Base-by-base conservation (phyloP, 2,797 vertebrate species). In the Squalus acanthias region DNA sequence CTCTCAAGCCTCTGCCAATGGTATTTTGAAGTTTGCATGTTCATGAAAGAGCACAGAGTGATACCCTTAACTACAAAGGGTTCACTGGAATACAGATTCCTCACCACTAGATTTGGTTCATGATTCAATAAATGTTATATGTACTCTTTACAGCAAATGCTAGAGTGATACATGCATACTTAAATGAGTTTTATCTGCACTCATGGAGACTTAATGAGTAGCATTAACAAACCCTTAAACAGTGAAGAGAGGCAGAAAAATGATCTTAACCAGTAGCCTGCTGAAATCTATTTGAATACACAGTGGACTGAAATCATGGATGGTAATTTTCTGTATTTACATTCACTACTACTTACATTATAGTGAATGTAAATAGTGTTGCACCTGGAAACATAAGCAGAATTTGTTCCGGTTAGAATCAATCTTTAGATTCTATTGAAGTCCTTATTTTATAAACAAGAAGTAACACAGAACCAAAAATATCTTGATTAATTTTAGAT, bases 401-500 rank as follows among this genome's bases (percentile, higher is more conserved):
- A 65, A 65, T 57, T 74, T 72, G 29, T 53, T 7, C 92, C 7
- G 33, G 50, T 60, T 26, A 13, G 26, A 87, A 53, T 33, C 74
- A 85, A 26, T 96, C 24, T 67, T 72, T 17, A 96, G 5, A 85
- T 82, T 96, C 63, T 33, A 29, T 60, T 60, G n/a, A 26, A 33
- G 17, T 46, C 53, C 65, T 67, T 67, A 46, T 5, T 69, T 96
- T 96, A 29, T 67, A 33, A 63, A 46, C 6, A 26, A 46, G 39
- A 65, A 96, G 96, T 65, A 69, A 76, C n/a, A 0, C 60, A 50
- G 33, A 85, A 96, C 63, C 63, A 67, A 67, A 65, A 85, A 96
- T 3, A 26, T 88, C n/a, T 88, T 79, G 72, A 97, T 96, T 1
- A 0, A 87, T 92, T 92, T 95, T 97, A 98, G 98, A 98, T 97